Evolutionary conservation across 2,797 vertebrate genomes (phyloP).

Genomic region (Intellagama lesueurii): DNA sequence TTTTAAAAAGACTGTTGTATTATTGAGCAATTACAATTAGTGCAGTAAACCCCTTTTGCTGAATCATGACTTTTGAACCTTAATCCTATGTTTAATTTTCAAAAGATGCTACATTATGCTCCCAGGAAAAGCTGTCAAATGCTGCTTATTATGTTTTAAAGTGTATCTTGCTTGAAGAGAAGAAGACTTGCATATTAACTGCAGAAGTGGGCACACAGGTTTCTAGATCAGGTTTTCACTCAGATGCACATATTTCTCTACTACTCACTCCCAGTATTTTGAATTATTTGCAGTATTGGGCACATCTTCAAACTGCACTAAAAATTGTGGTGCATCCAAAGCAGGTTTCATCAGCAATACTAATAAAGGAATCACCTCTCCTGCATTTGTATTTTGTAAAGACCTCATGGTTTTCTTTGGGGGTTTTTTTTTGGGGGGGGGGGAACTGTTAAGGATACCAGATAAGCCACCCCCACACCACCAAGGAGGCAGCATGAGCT

Average conservation of each 20-base stretch:
- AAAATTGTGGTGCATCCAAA: background rate
- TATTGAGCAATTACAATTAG: constrained; percentile 14
- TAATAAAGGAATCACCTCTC: too few species aligned
- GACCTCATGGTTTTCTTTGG: too few species aligned
- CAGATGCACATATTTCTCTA: background rate
- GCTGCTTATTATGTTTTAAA: constrained; percentile 8
- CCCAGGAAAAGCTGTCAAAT: constrained; percentile 42
- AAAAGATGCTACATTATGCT: constrained; percentile 24
- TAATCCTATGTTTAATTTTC: constrained; percentile 41
- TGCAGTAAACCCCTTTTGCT: background rate
- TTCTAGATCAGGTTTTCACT: background rate
- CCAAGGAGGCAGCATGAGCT: too few species aligned
- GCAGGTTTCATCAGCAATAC: background rate
- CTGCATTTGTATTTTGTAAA: too few species aligned
- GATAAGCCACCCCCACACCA: too few species aligned
- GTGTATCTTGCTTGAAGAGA: background rate
- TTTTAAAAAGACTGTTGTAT: background rate
- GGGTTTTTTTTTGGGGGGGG: too few species aligned
- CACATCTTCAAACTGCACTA: background rate
- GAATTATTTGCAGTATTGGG: background rate
- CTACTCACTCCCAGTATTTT: background rate
- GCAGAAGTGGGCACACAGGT: background rate
- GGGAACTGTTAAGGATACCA: too few species aligned
- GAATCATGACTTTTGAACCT: constrained; percentile 20
- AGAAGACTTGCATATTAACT: constrained; percentile 26